Conservation (phyloP, 2,888 invertebrate genomes). For the Vanessa cardui region DNA sequence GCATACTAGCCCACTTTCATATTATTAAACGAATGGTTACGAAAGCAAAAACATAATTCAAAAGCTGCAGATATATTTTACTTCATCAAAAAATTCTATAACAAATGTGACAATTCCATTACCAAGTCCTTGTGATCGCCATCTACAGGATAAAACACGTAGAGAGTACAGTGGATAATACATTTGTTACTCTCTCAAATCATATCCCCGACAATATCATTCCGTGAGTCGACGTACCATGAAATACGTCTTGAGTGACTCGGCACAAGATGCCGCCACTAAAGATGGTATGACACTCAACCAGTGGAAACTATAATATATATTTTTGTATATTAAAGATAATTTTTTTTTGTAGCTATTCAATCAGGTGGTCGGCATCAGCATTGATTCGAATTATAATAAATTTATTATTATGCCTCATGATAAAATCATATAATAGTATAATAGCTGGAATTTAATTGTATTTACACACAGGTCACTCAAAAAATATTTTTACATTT, state of each 20-base stretch:
- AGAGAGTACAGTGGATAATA: slow-evolving; percentile 62
- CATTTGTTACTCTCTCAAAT: slow-evolving; percentile 77
- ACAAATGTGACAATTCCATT: slow-evolving; percentile 29
- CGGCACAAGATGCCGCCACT: slow-evolving; percentile 75
- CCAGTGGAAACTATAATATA: slow-evolving; percentile 42
- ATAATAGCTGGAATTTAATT: neutral
- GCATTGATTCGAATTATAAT: too few species aligned
- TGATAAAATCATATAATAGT: too few species aligned
- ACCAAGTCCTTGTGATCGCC: slow-evolving; percentile 14
- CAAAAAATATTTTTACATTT: too few species aligned
- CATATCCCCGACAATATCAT: slow-evolving; percentile 81
- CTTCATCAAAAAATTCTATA: neutral
- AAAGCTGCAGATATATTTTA: neutral
- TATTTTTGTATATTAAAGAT: too few species aligned
- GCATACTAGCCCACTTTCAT: too few species aligned
- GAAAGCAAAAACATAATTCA: too few species aligned
- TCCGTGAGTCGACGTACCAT: slow-evolving; percentile 80
- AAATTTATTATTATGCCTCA: too few species aligned
- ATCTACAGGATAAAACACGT: slow-evolving; percentile 44
- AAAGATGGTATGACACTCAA: slow-evolving; percentile 42
- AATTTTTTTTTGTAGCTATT: too few species aligned
- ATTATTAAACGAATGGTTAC: too few species aligned
- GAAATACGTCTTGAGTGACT: slow-evolving; percentile 82
- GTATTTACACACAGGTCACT: neutral
- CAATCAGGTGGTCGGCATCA: too few species aligned